Evolutionary conservation across 2,888 invertebrate genomes (phyloP).

Genomic region (Catonia carolina): DNA sequence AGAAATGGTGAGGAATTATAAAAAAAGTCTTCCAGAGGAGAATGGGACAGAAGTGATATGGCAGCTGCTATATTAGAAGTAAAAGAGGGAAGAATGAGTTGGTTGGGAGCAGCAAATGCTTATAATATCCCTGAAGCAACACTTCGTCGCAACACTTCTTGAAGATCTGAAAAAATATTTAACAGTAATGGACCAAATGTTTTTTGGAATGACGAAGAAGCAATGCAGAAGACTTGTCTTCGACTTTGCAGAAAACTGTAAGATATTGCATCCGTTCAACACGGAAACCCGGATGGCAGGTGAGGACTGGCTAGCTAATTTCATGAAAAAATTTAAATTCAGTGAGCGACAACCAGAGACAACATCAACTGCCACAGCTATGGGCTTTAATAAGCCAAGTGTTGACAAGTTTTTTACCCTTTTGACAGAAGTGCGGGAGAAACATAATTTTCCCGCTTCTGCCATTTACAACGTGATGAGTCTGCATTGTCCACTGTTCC

Average conservation of each 20-base stretch:
- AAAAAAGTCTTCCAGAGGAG: neutral
- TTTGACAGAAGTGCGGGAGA: neutral
- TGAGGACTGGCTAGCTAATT: slow-evolving; percentile 10
- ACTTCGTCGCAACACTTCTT: neutral
- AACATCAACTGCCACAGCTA: neutral
- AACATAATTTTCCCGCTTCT: neutral
- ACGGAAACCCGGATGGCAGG: slow-evolving; percentile 11
- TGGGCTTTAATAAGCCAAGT: neutral
- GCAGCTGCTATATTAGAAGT: neutral
- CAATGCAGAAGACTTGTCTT: slow-evolving; percentile 14
- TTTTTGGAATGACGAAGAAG: slow-evolving; percentile 10
- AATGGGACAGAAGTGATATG: neutral
- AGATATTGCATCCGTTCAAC: slow-evolving; percentile 12
- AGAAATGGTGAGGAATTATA: neutral
- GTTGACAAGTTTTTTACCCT: slow-evolving; percentile 3
- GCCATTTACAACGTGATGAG: slow-evolving; percentile 2
- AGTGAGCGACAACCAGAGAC: slow-evolving; percentile 1
- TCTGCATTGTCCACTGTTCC: slow-evolving; percentile 3
- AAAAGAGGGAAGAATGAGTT: neutral
- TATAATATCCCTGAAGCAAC: neutral
- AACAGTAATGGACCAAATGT: slow-evolving; percentile 9
- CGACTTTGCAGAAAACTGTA: slow-evolving; percentile 3
- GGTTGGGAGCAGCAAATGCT: neutral
- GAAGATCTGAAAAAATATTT: slow-evolving; percentile 6
- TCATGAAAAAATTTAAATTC: slow-evolving; percentile 12